These are phyloP conservation scores for Ephydatia muelleri DNA, from an alignment of 37 sponge, comb jelly and placozoan genomes.

Conservation along the genomic window DNA sequence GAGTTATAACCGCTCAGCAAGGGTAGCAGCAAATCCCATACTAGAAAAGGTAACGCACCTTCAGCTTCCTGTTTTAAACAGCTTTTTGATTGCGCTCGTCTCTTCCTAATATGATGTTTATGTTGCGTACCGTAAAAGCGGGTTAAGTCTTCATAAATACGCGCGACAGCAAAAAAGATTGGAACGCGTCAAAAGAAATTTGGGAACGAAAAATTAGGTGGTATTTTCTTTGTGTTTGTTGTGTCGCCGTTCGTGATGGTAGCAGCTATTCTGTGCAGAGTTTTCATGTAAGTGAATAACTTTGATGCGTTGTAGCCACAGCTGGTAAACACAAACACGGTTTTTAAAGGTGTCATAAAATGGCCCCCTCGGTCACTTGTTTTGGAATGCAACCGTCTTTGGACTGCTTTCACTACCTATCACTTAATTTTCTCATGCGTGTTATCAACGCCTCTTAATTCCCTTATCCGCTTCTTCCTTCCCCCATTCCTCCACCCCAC, in stretches of 20 bases:
- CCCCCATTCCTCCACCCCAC: not conserved
- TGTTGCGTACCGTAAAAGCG: not conserved
- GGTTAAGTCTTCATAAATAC: not conserved
- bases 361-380: too few relatives aligned
- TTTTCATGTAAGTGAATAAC: slow-evolving; percentile 52
- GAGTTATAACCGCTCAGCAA: not conserved
- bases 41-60: not conserved
- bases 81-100: not conserved
- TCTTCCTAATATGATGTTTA: not conserved
- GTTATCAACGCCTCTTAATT: too few relatives aligned
- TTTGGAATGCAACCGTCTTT: too few relatives aligned
- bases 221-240: not conserved
- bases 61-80: not conserved
- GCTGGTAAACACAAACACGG: not conserved
- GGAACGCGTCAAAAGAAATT: not conserved
- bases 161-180: not conserved
- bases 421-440: not conserved
- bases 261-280: slow-evolving; percentile 43
- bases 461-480: not conserved
- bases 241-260: slow-evolving; percentile 24
- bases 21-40: not conserved
- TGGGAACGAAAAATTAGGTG: not conserved
- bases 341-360: not conserved
- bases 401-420: too few relatives aligned
- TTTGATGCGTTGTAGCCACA: not conserved